These are phyloP conservation scores for Parambassis ranga DNA, from an alignment of 2,797 vertebrate species.

Conservation along the genomic window DNA sequence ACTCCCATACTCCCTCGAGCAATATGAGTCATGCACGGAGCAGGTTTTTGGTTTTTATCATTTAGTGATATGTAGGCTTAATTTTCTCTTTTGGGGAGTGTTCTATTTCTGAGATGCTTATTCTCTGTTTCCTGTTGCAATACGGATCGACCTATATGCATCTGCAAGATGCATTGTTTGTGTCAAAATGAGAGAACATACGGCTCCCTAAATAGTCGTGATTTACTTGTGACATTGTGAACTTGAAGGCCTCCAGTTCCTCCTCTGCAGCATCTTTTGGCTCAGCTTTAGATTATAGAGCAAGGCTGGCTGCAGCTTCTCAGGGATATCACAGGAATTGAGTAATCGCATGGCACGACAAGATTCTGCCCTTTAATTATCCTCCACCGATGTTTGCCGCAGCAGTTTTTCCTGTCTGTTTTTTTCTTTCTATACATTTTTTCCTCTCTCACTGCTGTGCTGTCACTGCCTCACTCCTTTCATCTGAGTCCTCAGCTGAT, in stretches of 20 bases:
- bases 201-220: neutral
- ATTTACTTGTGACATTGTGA: slow-evolving; percentile 48
- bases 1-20: slow-evolving; percentile 36
- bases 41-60: slow-evolving; percentile 39
- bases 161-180: neutral
- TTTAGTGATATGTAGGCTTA: slow-evolving; percentile 3
- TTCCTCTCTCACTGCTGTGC: slow-evolving; percentile 12
- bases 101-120: slow-evolving; percentile 15
- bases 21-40: slow-evolving; percentile 54
- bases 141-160: neutral
- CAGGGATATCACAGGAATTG: slow-evolving; percentile 77
- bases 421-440: slow-evolving; percentile 52
- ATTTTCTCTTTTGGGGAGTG: slow-evolving; percentile 16
- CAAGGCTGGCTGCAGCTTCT: slow-evolving; percentile 53
- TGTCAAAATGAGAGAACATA: slow-evolving; percentile 1
- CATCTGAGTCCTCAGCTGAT: slow-evolving; percentile 56
- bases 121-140: neutral
- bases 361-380: slow-evolving; percentile 80
- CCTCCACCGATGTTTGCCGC: slow-evolving; percentile 56
- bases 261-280: slow-evolving; percentile 29
- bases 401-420: slow-evolving; percentile 19
- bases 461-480: slow-evolving; percentile 52
- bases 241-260: slow-evolving; percentile 22
- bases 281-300: slow-evolving; percentile 74
- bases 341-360: slow-evolving; percentile 75